Evolutionary conservation across 2,888 invertebrate species (phyloP).

Genomic region (Cheilosia grossa): DNA sequence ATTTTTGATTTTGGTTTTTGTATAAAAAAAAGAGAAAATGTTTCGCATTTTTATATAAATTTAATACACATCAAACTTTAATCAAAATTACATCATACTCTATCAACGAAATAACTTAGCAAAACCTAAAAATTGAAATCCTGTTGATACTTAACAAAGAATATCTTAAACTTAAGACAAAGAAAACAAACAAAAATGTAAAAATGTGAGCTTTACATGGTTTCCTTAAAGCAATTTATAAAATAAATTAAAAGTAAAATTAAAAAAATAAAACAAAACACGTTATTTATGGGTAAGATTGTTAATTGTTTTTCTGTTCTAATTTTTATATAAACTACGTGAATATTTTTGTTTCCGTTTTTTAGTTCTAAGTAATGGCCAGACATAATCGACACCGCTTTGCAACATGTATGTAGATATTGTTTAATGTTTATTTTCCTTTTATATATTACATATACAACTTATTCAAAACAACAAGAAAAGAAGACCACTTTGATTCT

Average conservation of each 20-base stretch:
- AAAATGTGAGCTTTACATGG: constrained; percentile 81
- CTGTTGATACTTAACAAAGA: constrained; percentile 12
- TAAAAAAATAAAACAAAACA: constrained; percentile 23
- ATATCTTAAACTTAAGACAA: constrained; percentile 44
- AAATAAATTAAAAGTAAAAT: constrained; percentile 10
- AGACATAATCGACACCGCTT: constrained; percentile 70
- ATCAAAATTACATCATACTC: constrained; percentile 62
- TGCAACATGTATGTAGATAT: constrained; percentile 42
- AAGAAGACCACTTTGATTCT: constrained; percentile 46
- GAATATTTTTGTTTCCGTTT: constrained; percentile 24
- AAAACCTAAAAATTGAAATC: constrained; percentile 15
- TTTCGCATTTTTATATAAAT: constrained; percentile 71
- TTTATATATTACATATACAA: not conserved
- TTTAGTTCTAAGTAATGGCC: constrained; percentile 65
- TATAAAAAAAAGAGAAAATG: constrained; percentile 24
- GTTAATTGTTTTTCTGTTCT: constrained; percentile 42
- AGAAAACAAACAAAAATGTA: constrained; percentile 29
- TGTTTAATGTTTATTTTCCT: constrained; percentile 36
- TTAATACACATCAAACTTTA: constrained; percentile 32
- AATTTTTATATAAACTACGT: constrained; percentile 20
- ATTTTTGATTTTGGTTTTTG: constrained; percentile 47
- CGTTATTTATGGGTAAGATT: constrained; percentile 62
- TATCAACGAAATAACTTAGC: constrained; percentile 58
- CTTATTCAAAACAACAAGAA: constrained; percentile 20
- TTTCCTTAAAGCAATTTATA: constrained; percentile 77